A percentile compares a stretch with the other conserved stretches of the same genome.
Evolutionary conservation across 2,113 vertebrate genomes (phyloP).

Genomic region (Hiodon tergisus): DNA sequence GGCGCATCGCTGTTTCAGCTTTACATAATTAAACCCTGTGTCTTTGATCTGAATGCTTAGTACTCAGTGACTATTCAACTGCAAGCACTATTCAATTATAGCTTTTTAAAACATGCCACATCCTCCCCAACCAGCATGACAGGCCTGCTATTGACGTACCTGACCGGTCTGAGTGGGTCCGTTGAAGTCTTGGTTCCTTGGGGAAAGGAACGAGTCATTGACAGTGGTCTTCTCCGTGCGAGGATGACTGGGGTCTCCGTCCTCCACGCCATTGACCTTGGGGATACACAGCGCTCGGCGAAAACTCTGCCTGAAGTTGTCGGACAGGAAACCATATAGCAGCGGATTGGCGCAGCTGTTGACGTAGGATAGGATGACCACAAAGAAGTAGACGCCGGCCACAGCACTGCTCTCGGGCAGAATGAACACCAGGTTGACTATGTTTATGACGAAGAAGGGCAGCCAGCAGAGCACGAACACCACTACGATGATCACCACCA

Average conservation of each 20-base stretch:
- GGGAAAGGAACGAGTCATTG: conserved; percentile 64
- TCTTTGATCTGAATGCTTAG: too few species aligned
- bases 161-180: conserved; percentile 78
- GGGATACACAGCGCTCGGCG: conserved; percentile 79
- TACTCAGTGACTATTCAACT: too few species aligned
- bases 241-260: conserved; percentile 65
- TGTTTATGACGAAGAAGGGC: conserved; percentile 87
- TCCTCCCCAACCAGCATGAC: neutral
- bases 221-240: conserved; percentile 71
- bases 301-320: conserved; percentile 92
- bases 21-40: too few species aligned
- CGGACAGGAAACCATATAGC: conserved; percentile 85
- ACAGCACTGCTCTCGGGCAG: conserved; percentile 76
- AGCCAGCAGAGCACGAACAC: conserved; percentile 93
- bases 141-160: conserved; percentile 48
- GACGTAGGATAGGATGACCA: conserved; percentile 83
- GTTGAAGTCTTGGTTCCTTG: conserved; percentile 54
- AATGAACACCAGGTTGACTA: conserved; percentile 81
- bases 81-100: too few species aligned
- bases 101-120: too few species aligned
- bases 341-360: conserved; percentile 94
- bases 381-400: conserved; percentile 79
- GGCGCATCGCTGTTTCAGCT: too few species aligned
- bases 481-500: conserved; percentile 91
- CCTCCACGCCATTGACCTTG: conserved; percentile 65